Conservation (phyloP, 1,140 invertebrate genomes). For the Heliconius eleuchia region DNA sequence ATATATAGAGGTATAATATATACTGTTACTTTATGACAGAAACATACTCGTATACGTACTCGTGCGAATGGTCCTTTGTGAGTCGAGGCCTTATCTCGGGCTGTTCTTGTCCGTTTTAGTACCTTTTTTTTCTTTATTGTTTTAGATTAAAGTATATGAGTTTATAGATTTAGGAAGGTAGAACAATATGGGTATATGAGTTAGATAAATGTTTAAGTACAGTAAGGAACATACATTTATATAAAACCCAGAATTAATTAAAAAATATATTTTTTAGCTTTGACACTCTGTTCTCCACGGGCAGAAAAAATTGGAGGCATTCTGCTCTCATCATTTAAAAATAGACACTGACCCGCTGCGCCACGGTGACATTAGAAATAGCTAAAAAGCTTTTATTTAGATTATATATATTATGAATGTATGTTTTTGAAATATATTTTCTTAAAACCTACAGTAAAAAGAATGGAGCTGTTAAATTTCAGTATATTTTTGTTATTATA, state of each 20-base stretch:
- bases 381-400: no score
- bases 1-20: background rate
- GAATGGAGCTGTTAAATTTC: no score
- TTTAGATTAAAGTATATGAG: background rate
- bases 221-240: background rate
- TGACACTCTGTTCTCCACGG: no score
- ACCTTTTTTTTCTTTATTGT: conserved; percentile 11
- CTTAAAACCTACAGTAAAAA: no score
- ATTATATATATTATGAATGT: no score
- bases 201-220: background rate
- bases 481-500: no score
- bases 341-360: no score
- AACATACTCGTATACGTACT: background rate
- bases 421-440: no score
- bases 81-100: background rate
- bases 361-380: no score
- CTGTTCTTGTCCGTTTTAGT: background rate
- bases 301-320: no score
- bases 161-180: background rate
- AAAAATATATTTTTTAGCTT: no score
- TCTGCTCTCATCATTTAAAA: no score
- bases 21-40: background rate
- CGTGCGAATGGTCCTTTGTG: background rate
- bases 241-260: background rate
- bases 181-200: background rate